Evolutionary conservation across 2,888 invertebrate genomes (phyloP), one percentile per base, ranked within the genome.

Genomic region (Salpingus planirostris): DNA sequence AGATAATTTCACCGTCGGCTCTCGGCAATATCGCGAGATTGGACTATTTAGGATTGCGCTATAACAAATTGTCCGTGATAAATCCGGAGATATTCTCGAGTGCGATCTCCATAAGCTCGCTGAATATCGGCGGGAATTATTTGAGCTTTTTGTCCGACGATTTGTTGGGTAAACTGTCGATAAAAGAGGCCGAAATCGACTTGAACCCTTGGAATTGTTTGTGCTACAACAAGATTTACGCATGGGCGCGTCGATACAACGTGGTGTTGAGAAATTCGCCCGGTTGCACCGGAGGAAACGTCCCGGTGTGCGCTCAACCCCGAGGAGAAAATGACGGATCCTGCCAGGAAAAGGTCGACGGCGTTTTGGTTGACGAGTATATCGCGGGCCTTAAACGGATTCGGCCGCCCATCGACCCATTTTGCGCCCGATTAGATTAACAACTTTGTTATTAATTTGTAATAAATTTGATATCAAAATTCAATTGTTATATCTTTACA

Each of bases 131-230:
- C 28, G 50, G 44, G 1, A 55, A 55, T 37, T 42, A 42, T 23
- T 33, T 55, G 5, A 55, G 52, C 37, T 55, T 31, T 28, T 15
- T 55, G n/a, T 15, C 54, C 2, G 35, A 35, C 2, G 29, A 47
- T 21, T 30, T 52, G 10, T 29, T 52, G 14, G 26, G 37, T 4
- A 47, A 47, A 29, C 3, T 54, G 3, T 24, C 41, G 3, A 42
- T 49, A 3, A 35, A 41, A 3, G 38, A 35, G 11, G 23, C 52
- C 10, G 28, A 34, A 7, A 15, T 52, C 6, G 43, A 47, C 11
- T 5, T 18, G 5, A 54, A 54, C 36, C 54, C 54, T 6, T 54
- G 53, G 54, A 52, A 40, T 22, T 55, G 55, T 30, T 42, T 45
- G 1, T 55, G 55, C 38, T 42, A 50, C 15, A 39, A 46, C 21